A percentile compares a stretch with the other conserved stretches of the same genome.
Evolutionary conservation across 2,113 vertebrate species (phyloP).

Genomic region (Sus scrofa): T2T-Sscrofa CM000817.6:112310001-112310500

Average conservation of each 20-base stretch:
- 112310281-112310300: background rate
- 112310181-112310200: background rate
- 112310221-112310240: background rate
- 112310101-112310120: background rate
- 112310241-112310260: background rate
- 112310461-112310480: background rate
- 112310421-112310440: background rate
- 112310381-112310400: background rate
- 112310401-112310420: background rate
- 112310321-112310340: conserved; percentile 35
- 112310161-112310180: background rate
- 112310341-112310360: background rate
- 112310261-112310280: conserved; percentile 31
- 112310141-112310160: background rate
- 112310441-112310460: background rate
- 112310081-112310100: background rate
- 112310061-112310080: background rate
- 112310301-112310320: conserved; percentile 31
- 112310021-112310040: background rate
- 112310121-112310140: background rate
- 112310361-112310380: conserved; percentile 15
- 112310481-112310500: background rate
- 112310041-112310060: background rate
- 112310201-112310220: background rate
- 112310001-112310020: background rate